Evolutionary conservation across 2,888 invertebrate species (phyloP), one percentile per base, ranked within the genome.

Genomic region (Anaspis maculata): DNA sequence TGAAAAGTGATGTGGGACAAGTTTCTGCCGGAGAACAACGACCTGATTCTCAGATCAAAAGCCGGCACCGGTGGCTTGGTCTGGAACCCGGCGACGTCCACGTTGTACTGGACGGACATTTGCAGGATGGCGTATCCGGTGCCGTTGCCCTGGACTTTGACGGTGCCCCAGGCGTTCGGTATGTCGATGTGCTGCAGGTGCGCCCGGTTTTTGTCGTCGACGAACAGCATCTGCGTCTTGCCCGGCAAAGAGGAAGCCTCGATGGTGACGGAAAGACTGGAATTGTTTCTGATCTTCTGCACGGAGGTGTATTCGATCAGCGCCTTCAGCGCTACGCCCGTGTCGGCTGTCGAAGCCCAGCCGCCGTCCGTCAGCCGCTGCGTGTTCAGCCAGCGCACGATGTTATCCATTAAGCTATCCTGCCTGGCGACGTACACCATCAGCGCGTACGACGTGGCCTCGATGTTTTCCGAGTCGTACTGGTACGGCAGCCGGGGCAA

Each of bases 61-160:
- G 90, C 78, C 25, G 66, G 70, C 14, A 79, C 69, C 0, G 92
- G 90, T 22, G 92, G 92, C 49, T 75, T 70, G 0, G 89, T 90
- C 67, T 89, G 86, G 73, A 86, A 89, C 59, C 78, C 76, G 31
- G 73, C 72, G 48, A 81, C 78, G 62, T 91, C 91, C 30, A 92
- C 89, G 67, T 90, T 90, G 68, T 91, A 92, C 61, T 88, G 85
- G 14, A 89, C 88, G 19, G 86, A 83, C 81, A 95, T 82, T 71
- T 95, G 94, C 46, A 95, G 72, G 52, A 95, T 81, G 3, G 94
- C 92, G 67, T 86, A 87, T n/a, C 95, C 95, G 2, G 89, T 86
- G 44, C 95, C 96, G 58, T 83, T 83, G 0, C 89, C 92, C 49
- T 87, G 83, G 26, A 94, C 89, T 66, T 89, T 86, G 21, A 95